Base-by-base conservation (phyloP, 2,888 invertebrate genomes). In the Rhaphigaster nebulosa region DNA sequence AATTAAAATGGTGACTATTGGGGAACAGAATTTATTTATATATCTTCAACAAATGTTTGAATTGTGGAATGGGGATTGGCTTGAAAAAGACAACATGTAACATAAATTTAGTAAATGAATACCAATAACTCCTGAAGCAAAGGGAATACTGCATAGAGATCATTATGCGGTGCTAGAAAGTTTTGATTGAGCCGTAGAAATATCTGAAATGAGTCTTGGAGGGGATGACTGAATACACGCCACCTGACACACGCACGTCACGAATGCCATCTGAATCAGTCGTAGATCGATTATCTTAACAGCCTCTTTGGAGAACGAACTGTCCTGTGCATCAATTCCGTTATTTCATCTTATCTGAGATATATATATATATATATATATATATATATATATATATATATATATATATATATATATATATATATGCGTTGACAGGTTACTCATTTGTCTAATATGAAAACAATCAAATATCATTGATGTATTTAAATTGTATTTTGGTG, bases 221-320 rank as follows among this genome's bases (percentile, higher is more conserved):
- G 45, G 80, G 90, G 80, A 34, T 87, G 70, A 89, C 54, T 8
- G 15, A 70, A 80, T 41, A 34, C 89, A 38, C 65, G 89, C 26
- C 41, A 84, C 13, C 90, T 87, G 12, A 84, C 91, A 29, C 76
- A 87, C 41, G 84, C 87, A 80, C 89, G 45, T 10, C 90, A 91
- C 65, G 26, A 50, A 50, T 20, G 80, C 80, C 23, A 41, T 45
- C 80, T 80, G 80, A 65, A 29, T 41, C 45, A 84, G 45, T n/a
- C 26, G 4, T n/a, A n/a, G 6, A 84, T 84, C n/a, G 84, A 84
- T 84, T 84, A 84, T 84, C 41, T 50, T 45, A 76, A 34, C 20
- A 8, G 23, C 20, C 34, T 38, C 70, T 76, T 76, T 18, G 20
- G 18, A 76, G 70, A 34, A 38, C 34, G 20, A 38, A 34, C 70